Percentiles rank a stretch among this genome's conserved stretches.
Conservation (phyloP, 2,888 invertebrate genomes). For the Palloptera scutellata region DNA sequence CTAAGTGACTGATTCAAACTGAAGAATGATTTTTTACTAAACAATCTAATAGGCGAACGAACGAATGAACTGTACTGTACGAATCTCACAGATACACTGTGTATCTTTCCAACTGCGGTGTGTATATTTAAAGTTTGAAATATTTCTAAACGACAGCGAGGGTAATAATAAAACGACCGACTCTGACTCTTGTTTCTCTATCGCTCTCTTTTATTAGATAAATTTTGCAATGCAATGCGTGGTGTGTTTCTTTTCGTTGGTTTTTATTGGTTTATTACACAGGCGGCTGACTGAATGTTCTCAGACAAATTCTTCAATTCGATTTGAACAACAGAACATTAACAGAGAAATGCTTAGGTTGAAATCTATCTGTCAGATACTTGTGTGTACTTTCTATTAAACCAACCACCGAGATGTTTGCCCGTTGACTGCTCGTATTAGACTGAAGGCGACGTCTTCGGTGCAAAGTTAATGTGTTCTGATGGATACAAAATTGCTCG, state of each 20-base stretch:
- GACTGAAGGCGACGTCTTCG: constrained; percentile 70
- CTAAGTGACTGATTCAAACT: constrained; percentile 19
- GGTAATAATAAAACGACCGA: background rate
- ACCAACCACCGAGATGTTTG: constrained; percentile 63
- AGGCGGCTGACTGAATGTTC: background rate
- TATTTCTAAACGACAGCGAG: constrained; percentile 19
- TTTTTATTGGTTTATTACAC: constrained; percentile 13
- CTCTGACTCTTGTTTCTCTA: constrained; percentile 22
- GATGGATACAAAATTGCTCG: constrained; percentile 70
- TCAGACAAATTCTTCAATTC: no score
- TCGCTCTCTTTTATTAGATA: constrained; percentile 14
- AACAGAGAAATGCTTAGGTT: no score
- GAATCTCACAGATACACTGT: constrained; percentile 60
- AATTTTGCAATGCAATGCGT: background rate
- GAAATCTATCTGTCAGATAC: background rate
- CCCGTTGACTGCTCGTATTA: constrained; percentile 69
- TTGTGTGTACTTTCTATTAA: constrained; percentile 15
- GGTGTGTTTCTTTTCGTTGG: no score
- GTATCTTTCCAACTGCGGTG: constrained; percentile 48
- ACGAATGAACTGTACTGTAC: constrained; percentile 54
- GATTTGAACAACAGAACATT: no score
- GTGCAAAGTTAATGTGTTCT: constrained; percentile 72
- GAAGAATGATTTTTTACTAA: constrained; percentile 17
- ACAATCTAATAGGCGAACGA: constrained; percentile 20
- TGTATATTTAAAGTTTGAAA: constrained; percentile 50